phyloP scores from a whole-genome alignment of 2,888 invertebrate species.

The Acanthopleura granulata region DNA sequence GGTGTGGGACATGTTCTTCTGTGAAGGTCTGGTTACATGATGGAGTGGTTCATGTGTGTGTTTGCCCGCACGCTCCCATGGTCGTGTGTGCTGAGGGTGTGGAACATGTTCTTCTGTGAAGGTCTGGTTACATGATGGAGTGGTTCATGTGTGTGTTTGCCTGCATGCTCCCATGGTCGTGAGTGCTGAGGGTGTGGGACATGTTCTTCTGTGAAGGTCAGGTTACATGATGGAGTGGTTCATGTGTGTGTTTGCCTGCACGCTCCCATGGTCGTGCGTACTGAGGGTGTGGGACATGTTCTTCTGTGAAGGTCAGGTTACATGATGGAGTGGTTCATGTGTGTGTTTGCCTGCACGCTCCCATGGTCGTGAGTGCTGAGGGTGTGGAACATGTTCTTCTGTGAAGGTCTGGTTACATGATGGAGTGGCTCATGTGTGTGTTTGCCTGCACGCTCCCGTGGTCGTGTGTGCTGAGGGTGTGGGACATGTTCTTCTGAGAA shows the following conservation, averaged over 20 bases:
- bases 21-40: slow-evolving; percentile 79
- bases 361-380: too few relatives aligned
- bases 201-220: slow-evolving; percentile 92
- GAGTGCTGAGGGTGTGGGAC: too few relatives aligned
- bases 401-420: slow-evolving; percentile 79
- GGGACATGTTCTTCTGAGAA: too few relatives aligned
- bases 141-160: not conserved
- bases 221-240: not conserved
- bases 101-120: too few relatives aligned
- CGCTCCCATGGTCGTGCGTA: too few relatives aligned
- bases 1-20: too few relatives aligned
- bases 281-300: too few relatives aligned
- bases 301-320: slow-evolving; percentile 84
- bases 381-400: too few relatives aligned
- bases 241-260: not conserved
- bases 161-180: too few relatives aligned
- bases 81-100: too few relatives aligned
- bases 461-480: too few relatives aligned
- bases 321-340: not conserved
- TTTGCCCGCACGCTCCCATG: not conserved
- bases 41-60: not conserved
- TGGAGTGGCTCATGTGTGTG: not conserved
- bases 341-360: not conserved
- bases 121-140: slow-evolving; percentile 71
- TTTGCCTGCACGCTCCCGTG: not conserved